These are phyloP conservation scores for Nesoenas mayeri DNA, from an alignment of 2,113 vertebrate genomes.

Conservation along the genomic window DNA sequence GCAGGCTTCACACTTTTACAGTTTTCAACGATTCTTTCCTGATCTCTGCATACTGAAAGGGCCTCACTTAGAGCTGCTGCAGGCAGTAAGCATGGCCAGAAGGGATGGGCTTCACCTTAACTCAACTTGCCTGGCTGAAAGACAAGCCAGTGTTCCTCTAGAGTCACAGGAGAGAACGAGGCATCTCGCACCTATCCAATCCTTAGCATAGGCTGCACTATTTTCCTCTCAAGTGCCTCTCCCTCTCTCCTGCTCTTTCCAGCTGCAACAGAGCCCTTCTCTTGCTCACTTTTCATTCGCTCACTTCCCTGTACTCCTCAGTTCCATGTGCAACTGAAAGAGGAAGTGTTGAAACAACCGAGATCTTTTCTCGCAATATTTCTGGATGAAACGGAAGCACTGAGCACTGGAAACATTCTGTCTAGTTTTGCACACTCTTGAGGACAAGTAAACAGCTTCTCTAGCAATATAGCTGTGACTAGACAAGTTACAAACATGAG, in stretches of 20 bases:
- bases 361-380: constrained; percentile 7
- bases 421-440: not conserved
- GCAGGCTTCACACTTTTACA: fast-evolving
- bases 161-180: not conserved
- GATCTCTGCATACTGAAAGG: not conserved
- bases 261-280: not conserved
- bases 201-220: not conserved
- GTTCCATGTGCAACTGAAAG: not conserved
- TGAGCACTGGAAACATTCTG: not conserved
- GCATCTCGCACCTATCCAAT: not conserved
- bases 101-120: not conserved
- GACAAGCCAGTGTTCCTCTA: not conserved
- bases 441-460: not conserved
- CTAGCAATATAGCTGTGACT: not conserved
- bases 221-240: not conserved
- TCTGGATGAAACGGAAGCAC: not conserved
- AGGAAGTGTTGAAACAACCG: constrained; percentile 20
- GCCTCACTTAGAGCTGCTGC: not conserved
- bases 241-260: not conserved
- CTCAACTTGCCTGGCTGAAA: fast-evolving
- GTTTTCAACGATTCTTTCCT: not conserved
- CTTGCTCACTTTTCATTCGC: not conserved
- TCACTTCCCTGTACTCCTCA: not conserved
- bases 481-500: not conserved
- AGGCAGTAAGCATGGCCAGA: not conserved